Base-by-base conservation (phyloP, 2,113 vertebrate species). In the Lonchura striata region DNA sequence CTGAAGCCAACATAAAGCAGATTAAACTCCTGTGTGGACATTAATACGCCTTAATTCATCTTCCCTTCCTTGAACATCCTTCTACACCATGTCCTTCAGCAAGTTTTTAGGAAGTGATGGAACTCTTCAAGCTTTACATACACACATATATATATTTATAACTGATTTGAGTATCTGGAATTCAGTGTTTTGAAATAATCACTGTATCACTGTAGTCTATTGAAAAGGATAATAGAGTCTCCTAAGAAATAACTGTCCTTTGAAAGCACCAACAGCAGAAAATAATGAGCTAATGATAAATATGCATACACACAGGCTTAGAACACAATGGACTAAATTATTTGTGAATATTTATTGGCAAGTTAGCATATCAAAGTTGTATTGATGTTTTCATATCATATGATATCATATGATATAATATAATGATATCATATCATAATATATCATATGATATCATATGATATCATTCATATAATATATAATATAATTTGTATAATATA, bases 1-100 rank as follows among this genome's bases (percentile, higher is more conserved):
- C 39, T 83, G 27, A 88, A 93, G 60, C 21, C 35, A 94, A 49
- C 50, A 39, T 75, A 92, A 96, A 94, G 80, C 52, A 93, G 82
- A 90, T 93, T 95, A 90, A 94, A 64, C 12, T 83, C 35, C 52
- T 66, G 9, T 83, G 86, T 96, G 76, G 60, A 86, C 44, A 19
- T 59, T 78, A 83, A 88, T 28, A 18, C 3, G 1, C 30, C 9
- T 89, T 81, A 93, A 84, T 9, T 89, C 86, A 39, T 66, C 60
- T 89, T 93, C 17, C 71, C 53, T 95, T 96, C 41, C 37, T 68
- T 80, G 56, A 81, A 50, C 24, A 54, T 64, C 60, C 44, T 92
- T 74, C 42, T 68, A 25, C 22, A 66, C 13, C 33, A n/a, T 86
- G 39, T 21, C 56, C 44, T 86, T 88, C 50, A 63, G 42, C n/a